Conservation (phyloP, 2,113 vertebrate genomes). For the Aptenodytes forsteri region DNA sequence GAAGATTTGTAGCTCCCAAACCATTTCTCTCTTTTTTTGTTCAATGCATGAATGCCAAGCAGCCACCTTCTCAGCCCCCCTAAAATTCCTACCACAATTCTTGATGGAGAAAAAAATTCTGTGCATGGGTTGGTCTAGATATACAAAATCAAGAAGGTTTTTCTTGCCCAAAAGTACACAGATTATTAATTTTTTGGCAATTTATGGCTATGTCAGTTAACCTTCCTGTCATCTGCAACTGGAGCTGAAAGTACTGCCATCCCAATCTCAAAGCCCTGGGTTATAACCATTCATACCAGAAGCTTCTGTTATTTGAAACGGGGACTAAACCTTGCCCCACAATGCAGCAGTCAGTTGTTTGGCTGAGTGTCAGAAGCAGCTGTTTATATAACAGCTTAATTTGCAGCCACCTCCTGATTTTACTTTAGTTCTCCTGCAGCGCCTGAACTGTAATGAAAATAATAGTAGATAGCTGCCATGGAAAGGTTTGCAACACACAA, state of each 20-base stretch:
- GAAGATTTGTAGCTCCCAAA: not conserved
- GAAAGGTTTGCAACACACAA: not conserved
- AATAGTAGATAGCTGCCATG: not conserved
- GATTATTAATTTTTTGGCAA: not conserved
- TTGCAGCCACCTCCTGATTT: constrained; percentile 28
- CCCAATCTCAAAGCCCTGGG: not conserved
- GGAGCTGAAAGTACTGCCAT: not conserved
- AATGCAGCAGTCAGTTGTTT: not conserved
- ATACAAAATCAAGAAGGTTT: not conserved
- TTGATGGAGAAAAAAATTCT: not conserved
- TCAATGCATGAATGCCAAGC: not conserved
- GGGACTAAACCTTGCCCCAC: not conserved
- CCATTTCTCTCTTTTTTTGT: not conserved
- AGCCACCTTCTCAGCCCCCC: not conserved
- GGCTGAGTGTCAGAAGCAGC: constrained; percentile 1
- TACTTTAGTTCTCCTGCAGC: not conserved
- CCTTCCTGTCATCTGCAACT: not conserved
- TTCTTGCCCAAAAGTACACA: not conserved
- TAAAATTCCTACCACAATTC: not conserved
- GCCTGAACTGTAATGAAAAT: constrained; percentile 1
- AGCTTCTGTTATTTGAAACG: not conserved
- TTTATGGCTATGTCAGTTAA: not conserved
- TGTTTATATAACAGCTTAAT: constrained; percentile 14
- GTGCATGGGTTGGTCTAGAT: not conserved
- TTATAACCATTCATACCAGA: not conserved